These are phyloP conservation scores for Saccostrea echinata DNA, from an alignment of 1,140 invertebrate species.

Conservation along the genomic window DNA sequence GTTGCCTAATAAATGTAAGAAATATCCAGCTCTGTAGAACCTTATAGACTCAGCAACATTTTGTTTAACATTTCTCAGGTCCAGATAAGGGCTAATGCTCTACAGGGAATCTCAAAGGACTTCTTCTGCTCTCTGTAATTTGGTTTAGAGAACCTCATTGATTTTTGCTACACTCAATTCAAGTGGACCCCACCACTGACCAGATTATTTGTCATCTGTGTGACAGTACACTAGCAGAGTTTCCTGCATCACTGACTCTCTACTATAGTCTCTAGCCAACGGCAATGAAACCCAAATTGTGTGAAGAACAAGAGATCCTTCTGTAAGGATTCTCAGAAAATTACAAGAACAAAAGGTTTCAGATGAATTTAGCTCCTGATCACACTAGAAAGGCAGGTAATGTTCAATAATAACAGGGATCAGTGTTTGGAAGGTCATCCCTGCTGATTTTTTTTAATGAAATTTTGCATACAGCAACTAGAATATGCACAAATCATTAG, in stretches of 20 bases:
- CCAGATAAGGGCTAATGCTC: not conserved
- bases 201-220: not conserved
- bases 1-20: too few relatives aligned
- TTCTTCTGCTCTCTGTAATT: conserved; percentile 11
- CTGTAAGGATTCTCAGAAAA: not conserved
- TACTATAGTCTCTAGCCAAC: too few relatives aligned
- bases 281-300: not conserved
- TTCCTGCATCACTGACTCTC: not conserved
- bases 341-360: too few relatives aligned
- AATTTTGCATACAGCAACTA: too few relatives aligned
- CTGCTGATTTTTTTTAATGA: too few relatives aligned
- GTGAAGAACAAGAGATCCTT: not conserved
- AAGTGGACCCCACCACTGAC: not conserved
- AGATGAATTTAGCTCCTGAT: too few relatives aligned
- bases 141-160: conserved; percentile 4
- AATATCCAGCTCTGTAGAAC: not conserved
- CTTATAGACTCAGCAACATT: not conserved
- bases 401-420: too few relatives aligned
- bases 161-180: not conserved
- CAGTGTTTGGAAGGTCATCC: too few relatives aligned
- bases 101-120: not conserved
- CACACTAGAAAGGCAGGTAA: too few relatives aligned
- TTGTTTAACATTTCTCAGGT: not conserved
- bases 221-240: not conserved
- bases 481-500: too few relatives aligned